These are phyloP conservation scores for Nymphicus hollandicus DNA, from an alignment of 2,113 vertebrate species.

Conservation along the genomic window DNA sequence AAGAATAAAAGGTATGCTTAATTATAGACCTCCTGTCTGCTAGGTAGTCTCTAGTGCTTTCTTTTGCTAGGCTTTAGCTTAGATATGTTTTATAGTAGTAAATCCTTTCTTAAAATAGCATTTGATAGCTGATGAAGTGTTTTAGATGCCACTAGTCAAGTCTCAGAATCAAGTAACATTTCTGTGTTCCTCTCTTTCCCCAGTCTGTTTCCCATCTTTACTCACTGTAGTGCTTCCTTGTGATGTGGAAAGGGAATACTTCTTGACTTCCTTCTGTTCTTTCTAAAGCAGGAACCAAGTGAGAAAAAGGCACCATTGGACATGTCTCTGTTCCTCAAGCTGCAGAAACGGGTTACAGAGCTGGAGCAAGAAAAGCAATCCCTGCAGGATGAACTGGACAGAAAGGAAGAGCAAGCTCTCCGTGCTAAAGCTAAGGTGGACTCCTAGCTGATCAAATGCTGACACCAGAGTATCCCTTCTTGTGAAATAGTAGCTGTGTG, in stretches of 20 bases:
- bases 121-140: slow-evolving; percentile 3
- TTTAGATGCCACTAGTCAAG: background rate
- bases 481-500: background rate
- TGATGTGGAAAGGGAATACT: background rate
- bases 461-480: background rate
- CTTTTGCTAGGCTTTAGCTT: slow-evolving; percentile 34
- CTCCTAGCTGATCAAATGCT: slow-evolving; percentile 4
- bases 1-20: slow-evolving; percentile 53
- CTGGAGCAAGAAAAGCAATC: slow-evolving; percentile 95
- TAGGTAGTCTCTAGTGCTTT: slow-evolving; percentile 43
- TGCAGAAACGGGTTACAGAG: slow-evolving; percentile 94
- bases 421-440: slow-evolving; percentile 88
- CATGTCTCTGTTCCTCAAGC: slow-evolving; percentile 95
- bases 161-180: slow-evolving; percentile 1
- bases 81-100: background rate
- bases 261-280: slow-evolving; percentile 17
- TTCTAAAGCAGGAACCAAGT: slow-evolving; percentile 78
- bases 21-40: background rate
- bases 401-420: slow-evolving; percentile 90
- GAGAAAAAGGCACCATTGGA: slow-evolving; percentile 88
- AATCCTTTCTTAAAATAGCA: background rate
- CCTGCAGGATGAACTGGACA: slow-evolving; percentile 93
- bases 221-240: background rate
- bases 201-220: background rate
- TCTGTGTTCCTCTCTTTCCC: background rate